phyloP scores from a whole-genome alignment of 2,113 vertebrate species.

The Saccopteryx bilineata region DNA sequence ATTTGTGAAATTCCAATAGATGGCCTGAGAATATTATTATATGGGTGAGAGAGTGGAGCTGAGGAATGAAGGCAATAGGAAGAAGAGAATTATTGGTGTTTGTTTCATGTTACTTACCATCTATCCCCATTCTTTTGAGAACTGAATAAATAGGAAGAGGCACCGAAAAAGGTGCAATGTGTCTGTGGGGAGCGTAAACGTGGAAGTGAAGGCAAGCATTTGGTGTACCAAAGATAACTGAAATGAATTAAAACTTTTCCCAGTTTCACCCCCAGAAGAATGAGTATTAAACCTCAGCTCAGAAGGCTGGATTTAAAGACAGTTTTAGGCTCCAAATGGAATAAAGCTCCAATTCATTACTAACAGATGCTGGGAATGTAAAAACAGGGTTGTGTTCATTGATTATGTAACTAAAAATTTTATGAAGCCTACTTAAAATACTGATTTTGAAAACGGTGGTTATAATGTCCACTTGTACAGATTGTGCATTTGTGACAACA shows the following conservation, averaged over 20 bases:
- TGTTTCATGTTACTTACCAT: background rate
- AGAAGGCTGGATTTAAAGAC: slow-evolving; percentile 27
- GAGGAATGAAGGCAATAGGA: background rate
- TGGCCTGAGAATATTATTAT: background rate
- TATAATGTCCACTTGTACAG: background rate
- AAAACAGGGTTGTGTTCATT: slow-evolving; percentile 46
- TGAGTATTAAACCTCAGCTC: background rate
- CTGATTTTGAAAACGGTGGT: background rate
- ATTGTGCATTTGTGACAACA: background rate
- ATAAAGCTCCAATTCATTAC: background rate
- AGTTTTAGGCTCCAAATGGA: background rate
- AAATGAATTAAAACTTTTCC: slow-evolving; percentile 54
- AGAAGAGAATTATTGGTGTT: background rate
- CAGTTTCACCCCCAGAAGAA: background rate
- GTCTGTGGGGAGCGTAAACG: background rate
- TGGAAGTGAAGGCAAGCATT: background rate
- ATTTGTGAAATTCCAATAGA: background rate
- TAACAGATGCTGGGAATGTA: background rate
- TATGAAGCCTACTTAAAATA: background rate
- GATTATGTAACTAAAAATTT: slow-evolving; percentile 54
- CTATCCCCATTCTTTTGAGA: background rate
- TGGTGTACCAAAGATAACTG: background rate
- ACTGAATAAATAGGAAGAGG: background rate
- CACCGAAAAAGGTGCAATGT: background rate
- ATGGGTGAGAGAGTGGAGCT: background rate